Percentiles rank a stretch among this genome's conserved stretches.
Evolutionary conservation across 2,888 invertebrate species (phyloP).

Genomic region (Heliothis peltigera): DNA sequence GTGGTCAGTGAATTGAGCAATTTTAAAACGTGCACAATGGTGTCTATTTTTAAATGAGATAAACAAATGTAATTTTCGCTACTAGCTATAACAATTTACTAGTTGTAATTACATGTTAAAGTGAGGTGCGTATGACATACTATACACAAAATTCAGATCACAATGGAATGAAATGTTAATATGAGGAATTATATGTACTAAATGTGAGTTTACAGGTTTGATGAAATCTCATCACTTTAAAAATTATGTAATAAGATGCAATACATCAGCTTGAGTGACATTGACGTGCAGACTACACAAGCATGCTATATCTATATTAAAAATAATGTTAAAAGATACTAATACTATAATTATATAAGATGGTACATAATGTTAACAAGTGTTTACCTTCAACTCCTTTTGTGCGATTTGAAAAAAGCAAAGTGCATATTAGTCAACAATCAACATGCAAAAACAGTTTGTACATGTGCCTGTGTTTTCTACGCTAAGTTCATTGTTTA

Average conservation of each 20-base stretch:
- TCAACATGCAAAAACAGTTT: constrained; percentile 60
- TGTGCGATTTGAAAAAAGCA: constrained; percentile 80
- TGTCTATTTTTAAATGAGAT: constrained; percentile 43
- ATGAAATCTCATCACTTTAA: not conserved
- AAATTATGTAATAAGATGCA: constrained; percentile 5
- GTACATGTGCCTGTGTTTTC: constrained; percentile 35
- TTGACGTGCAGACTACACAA: not conserved
- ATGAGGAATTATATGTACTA: not conserved
- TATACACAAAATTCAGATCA: not conserved
- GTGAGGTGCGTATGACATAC: constrained; percentile 1
- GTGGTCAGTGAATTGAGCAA: constrained; percentile 38
- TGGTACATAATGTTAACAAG: constrained; percentile 50
- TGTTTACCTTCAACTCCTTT: constrained; percentile 87
- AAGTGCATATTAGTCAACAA: constrained; percentile 78
- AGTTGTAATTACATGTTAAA: not conserved
- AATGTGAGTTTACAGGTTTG: not conserved
- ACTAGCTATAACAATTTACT: not conserved
- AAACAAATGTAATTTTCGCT: constrained; percentile 7
- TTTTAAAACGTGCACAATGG: constrained; percentile 29
- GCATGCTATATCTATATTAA: not conserved
- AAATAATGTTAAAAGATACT: constrained; percentile 14
- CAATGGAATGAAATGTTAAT: not conserved
- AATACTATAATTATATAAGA: constrained; percentile 34
- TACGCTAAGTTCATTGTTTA: constrained; percentile 8
- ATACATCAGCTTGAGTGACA: constrained; percentile 12